These are phyloP conservation scores for Lateolabrax maculatus DNA, from an alignment of 2,797 vertebrate species.

Conservation along the genomic window DNA sequence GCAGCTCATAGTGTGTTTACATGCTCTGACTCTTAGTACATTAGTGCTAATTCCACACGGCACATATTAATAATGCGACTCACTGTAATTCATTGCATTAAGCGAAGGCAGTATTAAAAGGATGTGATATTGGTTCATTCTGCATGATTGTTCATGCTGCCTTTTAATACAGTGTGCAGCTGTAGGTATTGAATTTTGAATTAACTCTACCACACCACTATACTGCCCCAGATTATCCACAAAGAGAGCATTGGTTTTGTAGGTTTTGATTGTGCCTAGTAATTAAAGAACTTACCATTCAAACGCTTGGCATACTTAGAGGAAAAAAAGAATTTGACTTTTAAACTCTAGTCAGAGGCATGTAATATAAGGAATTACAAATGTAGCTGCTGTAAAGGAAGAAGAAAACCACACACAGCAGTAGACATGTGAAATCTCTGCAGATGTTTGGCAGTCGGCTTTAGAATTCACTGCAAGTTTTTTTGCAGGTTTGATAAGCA, in stretches of 20 bases:
- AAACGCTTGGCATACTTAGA: not conserved
- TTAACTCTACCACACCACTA: not conserved
- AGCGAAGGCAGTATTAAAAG: not conserved
- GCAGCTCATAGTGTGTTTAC: slow-evolving; percentile 36
- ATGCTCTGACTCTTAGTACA: slow-evolving; percentile 25
- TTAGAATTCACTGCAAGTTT: not conserved
- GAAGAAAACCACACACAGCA: not conserved
- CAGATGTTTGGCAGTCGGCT: slow-evolving; percentile 5
- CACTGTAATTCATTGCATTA: slow-evolving; percentile 26
- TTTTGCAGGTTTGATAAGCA: slow-evolving; percentile 4
- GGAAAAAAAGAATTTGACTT: not conserved
- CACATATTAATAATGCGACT: slow-evolving; percentile 33
- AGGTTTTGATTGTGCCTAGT: not conserved
- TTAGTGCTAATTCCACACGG: slow-evolving; percentile 42
- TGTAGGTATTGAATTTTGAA: slow-evolving; percentile 29
- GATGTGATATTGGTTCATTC: not conserved
- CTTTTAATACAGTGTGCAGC: slow-evolving; percentile 6
- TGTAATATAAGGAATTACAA: not conserved
- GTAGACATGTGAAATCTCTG: slow-evolving; percentile 18
- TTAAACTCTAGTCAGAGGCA: not conserved
- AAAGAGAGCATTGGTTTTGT: not conserved
- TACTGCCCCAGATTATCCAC: slow-evolving; percentile 2
- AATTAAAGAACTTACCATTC: slow-evolving; percentile 5
- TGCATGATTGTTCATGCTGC: slow-evolving; percentile 1
- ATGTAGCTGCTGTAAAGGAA: slow-evolving; percentile 5